phyloP scores from a whole-genome alignment of 2,888 invertebrate species.

The Scaptomyza reducta region DNA sequence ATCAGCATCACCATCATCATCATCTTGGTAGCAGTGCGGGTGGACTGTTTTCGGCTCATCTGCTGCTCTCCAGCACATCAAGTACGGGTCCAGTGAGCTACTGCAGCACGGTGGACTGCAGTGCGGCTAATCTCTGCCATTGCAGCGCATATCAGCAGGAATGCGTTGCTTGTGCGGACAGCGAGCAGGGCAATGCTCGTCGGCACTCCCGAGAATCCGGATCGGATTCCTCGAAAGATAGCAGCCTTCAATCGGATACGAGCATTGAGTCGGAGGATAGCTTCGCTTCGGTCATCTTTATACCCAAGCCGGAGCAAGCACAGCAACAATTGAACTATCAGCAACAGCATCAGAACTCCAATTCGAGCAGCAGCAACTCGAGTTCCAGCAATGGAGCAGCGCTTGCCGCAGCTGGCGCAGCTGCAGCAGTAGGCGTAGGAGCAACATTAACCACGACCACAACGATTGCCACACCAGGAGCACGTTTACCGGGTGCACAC shows the following conservation, averaged over 20 bases:
- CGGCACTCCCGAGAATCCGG: constrained; percentile 94
- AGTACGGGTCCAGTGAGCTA: constrained; percentile 76
- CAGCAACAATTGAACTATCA: constrained; percentile 82
- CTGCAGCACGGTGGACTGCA: constrained; percentile 82
- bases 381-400: constrained; percentile 81
- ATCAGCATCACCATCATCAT: constrained; percentile 68
- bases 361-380: constrained; percentile 82
- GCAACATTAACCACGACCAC: constrained; percentile 27
- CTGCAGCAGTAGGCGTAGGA: constrained; percentile 35
- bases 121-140: constrained; percentile 62
- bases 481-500: constrained; percentile 52
- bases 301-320: constrained; percentile 90
- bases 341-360: constrained; percentile 81
- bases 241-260: constrained; percentile 96
- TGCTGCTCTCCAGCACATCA: constrained; percentile 55
- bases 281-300: constrained; percentile 95
- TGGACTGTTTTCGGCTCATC: constrained; percentile 43
- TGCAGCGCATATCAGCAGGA: constrained; percentile 80
- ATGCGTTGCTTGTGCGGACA: constrained; percentile 62
- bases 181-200: constrained; percentile 86
- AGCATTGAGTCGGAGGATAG: constrained; percentile 97
- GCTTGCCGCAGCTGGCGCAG: constrained; percentile 33
- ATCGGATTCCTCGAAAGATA: constrained; percentile 94
- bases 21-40: constrained; percentile 44
- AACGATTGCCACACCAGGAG: constrained; percentile 32